phyloP scores from a whole-genome alignment of 2,888 invertebrate species.

The Drosophila bunnanda region DNA sequence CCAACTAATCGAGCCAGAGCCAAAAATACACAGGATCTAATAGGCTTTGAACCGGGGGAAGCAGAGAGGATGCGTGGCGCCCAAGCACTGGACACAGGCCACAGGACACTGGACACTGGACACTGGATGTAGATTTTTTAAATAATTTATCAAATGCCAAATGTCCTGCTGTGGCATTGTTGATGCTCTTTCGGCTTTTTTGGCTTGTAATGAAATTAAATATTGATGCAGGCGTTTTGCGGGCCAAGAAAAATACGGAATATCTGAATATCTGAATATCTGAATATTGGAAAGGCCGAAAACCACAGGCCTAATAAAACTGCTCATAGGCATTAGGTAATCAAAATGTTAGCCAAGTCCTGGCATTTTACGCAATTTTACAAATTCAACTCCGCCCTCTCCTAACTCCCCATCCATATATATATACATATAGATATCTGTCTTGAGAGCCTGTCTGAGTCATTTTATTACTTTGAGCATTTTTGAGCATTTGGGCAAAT shows the following conservation, averaged over 20 bases:
- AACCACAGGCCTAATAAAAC: conserved; percentile 71
- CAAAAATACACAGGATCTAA: conserved; percentile 36
- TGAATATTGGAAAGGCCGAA: conserved; percentile 21
- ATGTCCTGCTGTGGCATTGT: conserved; percentile 56
- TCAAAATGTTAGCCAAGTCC: conserved; percentile 44
- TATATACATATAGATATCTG: not conserved
- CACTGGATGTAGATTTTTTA: conserved; percentile 45
- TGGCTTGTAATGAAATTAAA: conserved; percentile 76
- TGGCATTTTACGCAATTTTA: conserved; percentile 48
- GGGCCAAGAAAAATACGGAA: conserved; percentile 35
- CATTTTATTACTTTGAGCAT: conserved; percentile 69
- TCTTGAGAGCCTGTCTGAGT: conserved; percentile 44
- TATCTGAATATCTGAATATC: conserved; percentile 32
- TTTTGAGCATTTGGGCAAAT: conserved; percentile 51
- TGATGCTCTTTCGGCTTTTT: conserved; percentile 64
- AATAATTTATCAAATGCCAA: conserved; percentile 68
- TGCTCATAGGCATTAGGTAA: conserved; percentile 53
- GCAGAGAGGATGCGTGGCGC: conserved; percentile 11
- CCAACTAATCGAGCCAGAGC: conserved; percentile 51
- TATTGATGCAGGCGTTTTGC: conserved; percentile 62
- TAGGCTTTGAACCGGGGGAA: conserved; percentile 33
- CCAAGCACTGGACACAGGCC: conserved; percentile 9
- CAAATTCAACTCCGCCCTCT: conserved; percentile 42
- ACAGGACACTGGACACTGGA: not conserved
- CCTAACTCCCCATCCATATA: not conserved